Percentiles rank a stretch among this genome's conserved stretches.
These are phyloP conservation scores for Sphecodes monilicornis DNA, from an alignment of 2,888 invertebrate species.

Conservation along the genomic window DNA sequence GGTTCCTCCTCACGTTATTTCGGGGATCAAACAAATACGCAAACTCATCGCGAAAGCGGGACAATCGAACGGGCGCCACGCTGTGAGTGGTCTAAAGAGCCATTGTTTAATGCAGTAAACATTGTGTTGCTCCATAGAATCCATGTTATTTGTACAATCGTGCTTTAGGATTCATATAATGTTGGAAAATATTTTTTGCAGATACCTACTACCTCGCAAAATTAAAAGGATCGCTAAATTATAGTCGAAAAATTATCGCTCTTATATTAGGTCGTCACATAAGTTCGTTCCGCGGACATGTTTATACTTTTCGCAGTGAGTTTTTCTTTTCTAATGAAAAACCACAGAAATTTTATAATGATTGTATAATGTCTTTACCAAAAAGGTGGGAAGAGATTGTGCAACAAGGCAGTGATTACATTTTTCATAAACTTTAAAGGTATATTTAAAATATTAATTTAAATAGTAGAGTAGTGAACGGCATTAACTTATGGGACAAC, in stretches of 20 bases:
- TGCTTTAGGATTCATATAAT: not conserved
- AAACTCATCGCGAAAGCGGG: constrained; percentile 54
- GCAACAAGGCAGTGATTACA: no score
- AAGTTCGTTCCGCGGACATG: no score
- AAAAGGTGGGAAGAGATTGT: no score
- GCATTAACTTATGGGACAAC: no score
- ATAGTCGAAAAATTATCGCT: not conserved
- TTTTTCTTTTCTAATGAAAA: no score
- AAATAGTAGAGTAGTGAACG: no score
- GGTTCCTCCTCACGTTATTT: constrained; percentile 61
- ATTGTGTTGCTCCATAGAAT: not conserved
- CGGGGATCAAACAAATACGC: constrained; percentile 51
- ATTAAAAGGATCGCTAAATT: not conserved
- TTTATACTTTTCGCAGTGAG: no score
- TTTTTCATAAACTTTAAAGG: no score
- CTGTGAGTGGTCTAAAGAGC: not conserved
- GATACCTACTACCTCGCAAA: not conserved
- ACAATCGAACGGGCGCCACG: constrained; percentile 47
- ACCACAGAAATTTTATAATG: no score
- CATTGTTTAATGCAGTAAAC: not conserved
- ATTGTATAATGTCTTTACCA: no score
- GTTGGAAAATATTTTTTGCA: not conserved
- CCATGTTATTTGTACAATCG: not conserved
- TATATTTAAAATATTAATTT: no score
- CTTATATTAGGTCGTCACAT: no score